These are phyloP conservation scores for Trichechus manatus DNA, from an alignment of 2,113 vertebrate genomes.

Conservation along the genomic window DNA sequence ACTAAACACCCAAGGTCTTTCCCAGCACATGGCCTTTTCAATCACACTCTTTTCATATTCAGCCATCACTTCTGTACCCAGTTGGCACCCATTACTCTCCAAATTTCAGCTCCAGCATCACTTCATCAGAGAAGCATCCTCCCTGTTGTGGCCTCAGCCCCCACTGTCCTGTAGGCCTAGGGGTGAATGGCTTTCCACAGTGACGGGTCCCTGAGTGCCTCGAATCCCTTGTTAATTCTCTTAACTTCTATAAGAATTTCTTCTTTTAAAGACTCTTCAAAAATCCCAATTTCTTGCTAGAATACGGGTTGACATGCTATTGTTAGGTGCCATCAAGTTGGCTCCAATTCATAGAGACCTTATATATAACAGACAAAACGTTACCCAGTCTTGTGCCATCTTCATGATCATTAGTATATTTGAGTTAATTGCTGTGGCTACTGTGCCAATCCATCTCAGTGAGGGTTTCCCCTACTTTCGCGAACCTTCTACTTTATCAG, in stretches of 20 bases:
- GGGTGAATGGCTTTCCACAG: not conserved
- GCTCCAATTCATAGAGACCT: no score
- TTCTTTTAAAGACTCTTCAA: not conserved
- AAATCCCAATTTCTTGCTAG: not conserved
- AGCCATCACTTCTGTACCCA: fast-evolving
- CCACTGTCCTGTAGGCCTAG: no score
- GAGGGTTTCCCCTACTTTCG: no score
- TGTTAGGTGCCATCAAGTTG: no score
- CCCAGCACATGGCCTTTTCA: not conserved
- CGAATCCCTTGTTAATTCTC: not conserved
- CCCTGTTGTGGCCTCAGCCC: fast-evolving
- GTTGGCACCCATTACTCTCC: not conserved
- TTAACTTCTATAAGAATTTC: not conserved
- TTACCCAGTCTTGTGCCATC: no score
- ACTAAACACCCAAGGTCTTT: not conserved
- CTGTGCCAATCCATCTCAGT: no score
- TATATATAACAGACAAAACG: no score
- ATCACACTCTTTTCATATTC: fast-evolving
- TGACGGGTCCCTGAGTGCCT: fast-evolving
- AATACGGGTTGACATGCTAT: not conserved
- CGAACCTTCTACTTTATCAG: no score
- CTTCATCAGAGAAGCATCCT: not conserved
- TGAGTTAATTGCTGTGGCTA: no score
- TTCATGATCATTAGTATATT: no score
- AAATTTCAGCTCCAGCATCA: no score